Base-by-base conservation (phyloP, 1,140 invertebrate species). In the Halyomorpha halys region DNA sequence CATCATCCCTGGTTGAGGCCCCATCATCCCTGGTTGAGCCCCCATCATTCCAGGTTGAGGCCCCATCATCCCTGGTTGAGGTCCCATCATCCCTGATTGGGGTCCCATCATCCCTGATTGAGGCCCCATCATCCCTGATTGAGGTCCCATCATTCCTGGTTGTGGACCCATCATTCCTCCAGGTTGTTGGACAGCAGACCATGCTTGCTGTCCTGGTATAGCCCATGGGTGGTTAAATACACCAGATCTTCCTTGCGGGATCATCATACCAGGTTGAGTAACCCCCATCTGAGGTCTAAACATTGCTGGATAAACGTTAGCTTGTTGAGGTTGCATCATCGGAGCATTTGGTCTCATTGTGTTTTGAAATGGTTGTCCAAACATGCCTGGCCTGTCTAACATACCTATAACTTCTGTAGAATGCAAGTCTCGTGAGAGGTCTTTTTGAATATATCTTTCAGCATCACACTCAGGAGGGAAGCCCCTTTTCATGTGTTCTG, bases 131-230 rank as follows among this genome's bases (percentile, higher is more conserved):
- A 47, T 47, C 13, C 45, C 45, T 14, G 3, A 11, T 49, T 21
- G 19, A 21, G n/a, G 47, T 11, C 47, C 21, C 47, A 49, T 49
- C 47, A 49, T 49, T 21, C 47, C 47, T 18, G 3, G n/a, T 23
- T 45, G n/a, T 13, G 59, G 59, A 6, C 39, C 30, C 59, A 45
- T 45, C 39, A 44, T 49, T 49, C 47, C 34, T 39, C 34, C 34
- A 39, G 34, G 34, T 39, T 39, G 34, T 39, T 39, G 34, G 11
- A 39, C 34, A 3, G 11, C 11, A 39, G 34, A 2, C 34, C 34
- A 39, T 1, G 34, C 34, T 39, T 39, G 34, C 11, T 39, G 34
- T 39, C 34, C 34, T 13, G 34, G 34, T 11, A 39, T 39, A 39
- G 13, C 34, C 34, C 34, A 39, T 39, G 34, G 34, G 13, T 39